Evolutionary conservation across 2,797 vertebrate genomes (phyloP).

Genomic region (Gymnopithys bicolor): DNA sequence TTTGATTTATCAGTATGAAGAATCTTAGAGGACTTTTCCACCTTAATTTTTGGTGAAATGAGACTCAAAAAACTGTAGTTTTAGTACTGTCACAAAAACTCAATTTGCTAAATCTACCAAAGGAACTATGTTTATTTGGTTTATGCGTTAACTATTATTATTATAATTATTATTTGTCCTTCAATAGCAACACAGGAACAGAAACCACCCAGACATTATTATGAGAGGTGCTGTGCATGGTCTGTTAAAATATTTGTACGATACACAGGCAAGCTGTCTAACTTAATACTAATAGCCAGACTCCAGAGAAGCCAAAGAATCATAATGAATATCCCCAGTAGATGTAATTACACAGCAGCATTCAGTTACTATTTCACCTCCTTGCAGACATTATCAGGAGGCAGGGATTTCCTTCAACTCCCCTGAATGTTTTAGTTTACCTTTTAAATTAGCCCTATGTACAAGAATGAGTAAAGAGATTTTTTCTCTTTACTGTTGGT

Average conservation of each 20-base stretch:
- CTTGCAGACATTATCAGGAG: constrained; percentile 37
- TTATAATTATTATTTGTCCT: neutral
- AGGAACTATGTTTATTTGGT: neutral
- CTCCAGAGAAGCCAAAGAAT: constrained; percentile 55
- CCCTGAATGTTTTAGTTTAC: constrained; percentile 45
- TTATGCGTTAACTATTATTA: neutral
- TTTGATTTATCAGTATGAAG: constrained; percentile 34
- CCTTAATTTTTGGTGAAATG: constrained; percentile 30
- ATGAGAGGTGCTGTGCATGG: neutral
- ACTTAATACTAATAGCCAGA: constrained; percentile 46
- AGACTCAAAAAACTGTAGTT: neutral
- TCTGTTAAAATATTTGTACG: constrained; percentile 17
- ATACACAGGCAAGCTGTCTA: constrained; percentile 20
- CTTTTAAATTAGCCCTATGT: constrained; percentile 37
- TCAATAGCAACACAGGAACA: neutral
- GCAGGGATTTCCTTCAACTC: constrained; percentile 57
- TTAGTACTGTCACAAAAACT: neutral
- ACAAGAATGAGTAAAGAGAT: neutral
- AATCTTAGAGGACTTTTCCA: neutral
- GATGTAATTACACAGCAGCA: constrained; percentile 61
- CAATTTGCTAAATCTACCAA: neutral
- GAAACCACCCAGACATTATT: neutral
- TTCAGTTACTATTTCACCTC: constrained; percentile 41
- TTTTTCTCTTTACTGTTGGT: neutral
- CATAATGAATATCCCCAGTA: constrained; percentile 65